phyloP scores from a whole-genome alignment of 2,797 vertebrate genomes.

The Myotis pilosus region DNA sequence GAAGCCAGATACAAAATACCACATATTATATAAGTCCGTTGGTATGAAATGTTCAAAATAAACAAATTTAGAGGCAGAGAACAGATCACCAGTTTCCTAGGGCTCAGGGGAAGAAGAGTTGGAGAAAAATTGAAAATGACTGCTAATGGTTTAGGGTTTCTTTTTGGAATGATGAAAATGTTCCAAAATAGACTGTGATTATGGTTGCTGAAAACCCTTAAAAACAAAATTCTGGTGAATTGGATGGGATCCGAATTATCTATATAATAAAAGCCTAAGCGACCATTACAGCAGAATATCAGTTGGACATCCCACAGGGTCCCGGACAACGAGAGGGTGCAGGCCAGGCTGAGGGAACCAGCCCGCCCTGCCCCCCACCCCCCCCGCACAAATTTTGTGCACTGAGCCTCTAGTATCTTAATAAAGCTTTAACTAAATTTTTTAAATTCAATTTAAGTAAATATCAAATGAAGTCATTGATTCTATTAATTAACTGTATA shows the following conservation, averaged over 20 bases:
- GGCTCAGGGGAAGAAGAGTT: not conserved
- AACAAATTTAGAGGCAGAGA: slow-evolving; percentile 2
- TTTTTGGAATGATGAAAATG: not conserved
- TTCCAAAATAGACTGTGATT: slow-evolving; percentile 1
- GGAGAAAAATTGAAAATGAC: not conserved
- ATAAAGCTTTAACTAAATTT: slow-evolving; percentile 18
- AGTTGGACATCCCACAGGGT: no score
- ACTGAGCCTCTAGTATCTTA: not conserved
- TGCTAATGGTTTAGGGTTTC: not conserved
- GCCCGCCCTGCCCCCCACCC: no score
- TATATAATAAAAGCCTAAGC: no score
- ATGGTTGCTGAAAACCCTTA: not conserved
- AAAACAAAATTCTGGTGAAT: not conserved
- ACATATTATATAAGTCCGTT: not conserved
- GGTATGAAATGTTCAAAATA: not conserved
- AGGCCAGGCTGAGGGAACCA: no score
- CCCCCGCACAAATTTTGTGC: no score
- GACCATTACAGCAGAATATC: no score
- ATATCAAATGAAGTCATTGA: slow-evolving; percentile 1
- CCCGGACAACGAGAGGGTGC: no score
- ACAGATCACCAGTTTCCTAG: not conserved
- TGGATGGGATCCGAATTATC: not conserved
- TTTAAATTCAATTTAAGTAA: not conserved
- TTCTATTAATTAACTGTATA: not conserved
- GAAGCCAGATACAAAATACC: not conserved